phyloP scores from a whole-genome alignment of 2,888 invertebrate species.

The Xestoiulus laeticollis region DNA sequence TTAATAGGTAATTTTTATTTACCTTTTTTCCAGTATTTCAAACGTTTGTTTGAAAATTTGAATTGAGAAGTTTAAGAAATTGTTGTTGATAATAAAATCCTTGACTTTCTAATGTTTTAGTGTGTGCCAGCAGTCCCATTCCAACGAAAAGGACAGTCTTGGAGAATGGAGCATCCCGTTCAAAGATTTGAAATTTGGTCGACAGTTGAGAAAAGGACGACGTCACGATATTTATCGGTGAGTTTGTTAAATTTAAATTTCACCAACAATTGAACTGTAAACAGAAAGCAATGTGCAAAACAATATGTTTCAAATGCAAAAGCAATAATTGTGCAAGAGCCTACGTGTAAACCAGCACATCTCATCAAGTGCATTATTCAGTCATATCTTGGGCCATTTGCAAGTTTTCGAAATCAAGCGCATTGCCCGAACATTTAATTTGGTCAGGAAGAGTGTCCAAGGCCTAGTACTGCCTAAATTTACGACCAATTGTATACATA shows the following conservation, averaged over 20 bases:
- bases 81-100: no score
- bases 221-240: conserved; percentile 63
- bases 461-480: not conserved
- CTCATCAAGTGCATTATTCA: not conserved
- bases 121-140: not conserved
- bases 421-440: not conserved
- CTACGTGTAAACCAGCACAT: not conserved
- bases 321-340: not conserved
- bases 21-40: not conserved
- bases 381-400: not conserved
- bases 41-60: not conserved
- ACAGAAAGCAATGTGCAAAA: not conserved
- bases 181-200: conserved; percentile 62
- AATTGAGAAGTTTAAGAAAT: no score
- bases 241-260: not conserved
- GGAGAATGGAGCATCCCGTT: conserved; percentile 64
- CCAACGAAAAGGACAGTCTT: conserved; percentile 57
- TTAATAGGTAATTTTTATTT: conserved; percentile 45
- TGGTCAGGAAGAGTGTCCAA: conserved; percentile 1
- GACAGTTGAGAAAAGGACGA: conserved; percentile 61
- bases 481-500: not conserved
- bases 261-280: not conserved
- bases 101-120: not conserved
- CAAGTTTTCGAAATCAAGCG: not conserved
- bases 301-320: not conserved